Evolutionary conservation across 2,888 invertebrate genomes (phyloP), one percentile per base, ranked within the genome.

Genomic region (Aethes cnicana): DNA sequence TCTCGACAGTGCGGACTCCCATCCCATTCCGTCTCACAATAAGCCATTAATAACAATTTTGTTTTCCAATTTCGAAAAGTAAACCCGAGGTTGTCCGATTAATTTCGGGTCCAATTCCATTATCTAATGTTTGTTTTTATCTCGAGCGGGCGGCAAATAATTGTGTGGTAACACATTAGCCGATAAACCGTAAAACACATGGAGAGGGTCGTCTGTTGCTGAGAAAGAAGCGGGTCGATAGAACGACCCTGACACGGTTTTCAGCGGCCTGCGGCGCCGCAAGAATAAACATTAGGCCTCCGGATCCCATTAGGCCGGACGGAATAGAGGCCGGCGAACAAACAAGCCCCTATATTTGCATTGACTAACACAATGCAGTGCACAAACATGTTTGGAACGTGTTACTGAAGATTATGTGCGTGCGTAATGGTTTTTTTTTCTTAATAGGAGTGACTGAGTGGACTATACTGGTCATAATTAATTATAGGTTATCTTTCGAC

Each of bases 231-330:
- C 68, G 75, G 73, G 83, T 88, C 88, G 80, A 88, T 88, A 87
- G 74, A 66, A 69, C 81, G 83, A 85, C 88, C 88, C 79, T 88
- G 88, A 87, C 88, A 87, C 81, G 77, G 75, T 86, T 88, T 80
- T 72, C 76, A 81, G 73, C 77, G 72, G 77, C 69, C 62, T 69
- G 77, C 69, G 73, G 74, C 67, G 69, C 68, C 69, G 63, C 74
- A 73, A 82, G 79, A 81, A 86, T 83, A 85, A 83, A 84, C 79
- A 84, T 68, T 67, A 69, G 72, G 71, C 77, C 72, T 77, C 72
- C 68, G 72, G 69, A 69, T 72, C 65, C 70, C 63, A 72, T 74
- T 74, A 69, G 63, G 58, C 59, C 59, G 62, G 71, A 59, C 59
- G 62, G 71, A 71, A 70, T 64, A 67, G 63, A 65, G 64, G 62